Percentiles rank a stretch among this genome's conserved stretches.
These are phyloP conservation scores for Burhinus oedicnemus DNA, from an alignment of 2,113 vertebrate species.

Conservation along the genomic window DNA sequence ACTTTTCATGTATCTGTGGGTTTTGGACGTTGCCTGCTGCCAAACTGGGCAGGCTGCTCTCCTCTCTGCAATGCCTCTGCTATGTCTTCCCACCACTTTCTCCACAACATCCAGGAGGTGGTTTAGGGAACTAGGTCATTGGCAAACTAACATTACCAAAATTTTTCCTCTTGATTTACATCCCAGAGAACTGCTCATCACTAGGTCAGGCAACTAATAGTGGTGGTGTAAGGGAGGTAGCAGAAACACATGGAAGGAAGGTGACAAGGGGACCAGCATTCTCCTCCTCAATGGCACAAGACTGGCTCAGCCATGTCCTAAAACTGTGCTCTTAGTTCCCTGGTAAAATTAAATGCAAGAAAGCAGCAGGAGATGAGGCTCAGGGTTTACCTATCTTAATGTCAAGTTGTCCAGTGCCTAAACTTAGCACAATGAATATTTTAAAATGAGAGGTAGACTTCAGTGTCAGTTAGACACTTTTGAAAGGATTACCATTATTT, in stretches of 20 bases:
- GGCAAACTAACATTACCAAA: not conserved
- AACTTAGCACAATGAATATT: not conserved
- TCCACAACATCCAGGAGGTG: not conserved
- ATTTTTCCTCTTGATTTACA: not conserved
- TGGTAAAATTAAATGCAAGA: not conserved
- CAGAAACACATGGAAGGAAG: not conserved
- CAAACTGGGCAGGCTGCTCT: not conserved
- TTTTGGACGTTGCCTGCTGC: not conserved
- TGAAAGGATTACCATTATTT: not conserved
- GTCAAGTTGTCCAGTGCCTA: not conserved
- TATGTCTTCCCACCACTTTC: not conserved
- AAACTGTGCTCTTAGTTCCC: not conserved
- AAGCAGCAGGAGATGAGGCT: not conserved
- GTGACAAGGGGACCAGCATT: not conserved
- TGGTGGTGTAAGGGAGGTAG: accelerated
- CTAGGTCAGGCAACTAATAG: not conserved
- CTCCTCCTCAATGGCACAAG: not conserved
- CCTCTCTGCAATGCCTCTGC: not conserved
- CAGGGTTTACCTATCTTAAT: not conserved
- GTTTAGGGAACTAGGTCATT: not conserved
- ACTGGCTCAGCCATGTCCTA: not conserved
- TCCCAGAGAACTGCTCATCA: not conserved
- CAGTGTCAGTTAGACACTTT: not conserved
- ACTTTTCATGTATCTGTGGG: not conserved
- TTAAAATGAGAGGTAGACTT: not conserved